These are phyloP conservation scores for Cephonodes hylas DNA, from an alignment of 2,888 invertebrate genomes.

Conservation along the genomic window DNA sequence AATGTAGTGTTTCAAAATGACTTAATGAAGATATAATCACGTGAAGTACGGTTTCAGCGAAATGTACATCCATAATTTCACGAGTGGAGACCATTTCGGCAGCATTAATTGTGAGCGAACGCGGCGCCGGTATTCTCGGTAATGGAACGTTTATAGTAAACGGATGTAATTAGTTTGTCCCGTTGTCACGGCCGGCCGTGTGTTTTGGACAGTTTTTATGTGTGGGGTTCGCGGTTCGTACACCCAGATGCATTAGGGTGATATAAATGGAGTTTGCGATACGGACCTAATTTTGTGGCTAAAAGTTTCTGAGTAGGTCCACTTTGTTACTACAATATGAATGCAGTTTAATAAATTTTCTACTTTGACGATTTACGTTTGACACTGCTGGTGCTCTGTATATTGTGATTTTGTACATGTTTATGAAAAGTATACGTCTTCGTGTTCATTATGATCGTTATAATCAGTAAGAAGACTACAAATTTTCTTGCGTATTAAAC, in stretches of 20 bases:
- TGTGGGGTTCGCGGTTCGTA: background rate
- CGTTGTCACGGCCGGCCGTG: background rate
- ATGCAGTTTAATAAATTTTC: too few relatives aligned
- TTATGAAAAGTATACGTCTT: too few relatives aligned
- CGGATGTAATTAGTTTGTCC: slow-evolving; percentile 6
- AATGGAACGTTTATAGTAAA: background rate
- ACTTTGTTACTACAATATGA: too few relatives aligned
- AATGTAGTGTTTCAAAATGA: background rate
- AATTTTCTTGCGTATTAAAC: too few relatives aligned
- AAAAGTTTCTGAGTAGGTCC: too few relatives aligned
- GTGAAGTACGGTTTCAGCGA: background rate
- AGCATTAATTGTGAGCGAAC: background rate
- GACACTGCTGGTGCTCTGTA: too few relatives aligned
- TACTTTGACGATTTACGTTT: too few relatives aligned
- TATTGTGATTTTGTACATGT: too few relatives aligned
- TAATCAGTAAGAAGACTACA: too few relatives aligned
- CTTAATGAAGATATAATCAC: background rate
- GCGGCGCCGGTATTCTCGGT: background rate
- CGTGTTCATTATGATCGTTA: too few relatives aligned
- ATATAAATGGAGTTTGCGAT: background rate
- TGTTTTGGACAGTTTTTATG: background rate
- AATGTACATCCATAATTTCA: background rate
- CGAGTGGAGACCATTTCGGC: background rate
- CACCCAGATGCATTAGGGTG: background rate
- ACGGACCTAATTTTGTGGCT: background rate